These are phyloP conservation scores for Torymus texanus DNA, from an alignment of 2,888 invertebrate genomes.

Conservation along the genomic window DNA sequence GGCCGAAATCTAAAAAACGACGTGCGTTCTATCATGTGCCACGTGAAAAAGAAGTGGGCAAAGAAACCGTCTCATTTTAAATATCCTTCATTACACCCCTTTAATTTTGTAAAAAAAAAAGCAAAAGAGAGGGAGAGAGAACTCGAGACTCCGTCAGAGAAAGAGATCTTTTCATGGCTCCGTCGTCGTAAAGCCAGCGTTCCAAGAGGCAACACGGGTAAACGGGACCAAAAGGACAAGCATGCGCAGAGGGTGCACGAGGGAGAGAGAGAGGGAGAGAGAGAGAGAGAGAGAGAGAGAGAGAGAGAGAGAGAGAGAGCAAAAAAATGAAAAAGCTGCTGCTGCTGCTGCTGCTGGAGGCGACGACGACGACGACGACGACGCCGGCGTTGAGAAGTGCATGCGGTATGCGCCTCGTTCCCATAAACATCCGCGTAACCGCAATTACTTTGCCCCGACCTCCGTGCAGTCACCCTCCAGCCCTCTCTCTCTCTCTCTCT, in stretches of 20 bases:
- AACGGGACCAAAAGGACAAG: neutral
- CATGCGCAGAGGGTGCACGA: neutral
- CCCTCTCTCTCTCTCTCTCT: too few species aligned
- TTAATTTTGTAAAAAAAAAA: constrained; percentile 8
- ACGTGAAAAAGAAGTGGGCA: neutral
- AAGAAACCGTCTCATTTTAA: neutral
- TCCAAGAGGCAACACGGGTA: too few species aligned
- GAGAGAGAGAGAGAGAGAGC: neutral
- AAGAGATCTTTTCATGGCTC: too few species aligned
- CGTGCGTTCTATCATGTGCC: neutral
- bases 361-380: too few species aligned
- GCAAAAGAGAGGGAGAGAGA: too few species aligned
- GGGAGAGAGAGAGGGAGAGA: neutral
- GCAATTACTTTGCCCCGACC: constrained; percentile 63
- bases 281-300: neutral
- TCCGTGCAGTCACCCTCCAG: neutral
- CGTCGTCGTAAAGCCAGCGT: too few species aligned
- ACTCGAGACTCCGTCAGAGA: too few species aligned
- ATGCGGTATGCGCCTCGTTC: constrained; percentile 33
- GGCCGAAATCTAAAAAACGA: too few species aligned
- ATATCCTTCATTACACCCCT: constrained; percentile 7
- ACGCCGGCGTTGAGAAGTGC: too few species aligned
- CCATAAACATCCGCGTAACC: constrained; percentile 57
- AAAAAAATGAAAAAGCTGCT: too few species aligned
- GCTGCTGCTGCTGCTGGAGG: too few species aligned